phyloP scores from a whole-genome alignment of 2,888 invertebrate genomes.

The Zygaena filipendulae region DNA sequence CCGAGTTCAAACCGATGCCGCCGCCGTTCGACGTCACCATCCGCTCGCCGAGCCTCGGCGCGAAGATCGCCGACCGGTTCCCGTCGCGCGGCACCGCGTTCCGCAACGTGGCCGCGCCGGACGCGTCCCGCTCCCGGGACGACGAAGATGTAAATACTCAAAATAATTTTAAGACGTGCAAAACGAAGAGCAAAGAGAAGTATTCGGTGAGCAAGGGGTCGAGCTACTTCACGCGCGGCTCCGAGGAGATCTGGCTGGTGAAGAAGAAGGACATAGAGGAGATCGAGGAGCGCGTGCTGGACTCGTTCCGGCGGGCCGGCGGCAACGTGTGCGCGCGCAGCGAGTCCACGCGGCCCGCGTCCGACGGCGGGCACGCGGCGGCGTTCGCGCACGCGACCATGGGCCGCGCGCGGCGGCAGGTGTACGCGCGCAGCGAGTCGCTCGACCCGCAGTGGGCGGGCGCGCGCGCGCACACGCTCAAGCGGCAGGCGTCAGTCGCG shows the following conservation, averaged over 20 bases:
- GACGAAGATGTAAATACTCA: slow-evolving; percentile 42
- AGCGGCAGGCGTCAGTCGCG: slow-evolving; percentile 53
- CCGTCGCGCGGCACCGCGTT: slow-evolving; percentile 60
- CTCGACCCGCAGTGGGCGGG: slow-evolving; percentile 47
- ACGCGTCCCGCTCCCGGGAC: slow-evolving; percentile 26
- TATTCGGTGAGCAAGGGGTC: slow-evolving; percentile 55
- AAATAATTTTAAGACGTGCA: slow-evolving; percentile 45
- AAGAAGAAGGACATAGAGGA: slow-evolving; percentile 63
- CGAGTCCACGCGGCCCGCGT: slow-evolving; percentile 34
- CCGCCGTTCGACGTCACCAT: slow-evolving; percentile 51
- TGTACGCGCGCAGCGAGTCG: slow-evolving; percentile 53
- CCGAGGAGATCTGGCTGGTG: slow-evolving; percentile 62
- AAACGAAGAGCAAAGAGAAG: slow-evolving; percentile 46
- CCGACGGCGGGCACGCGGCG: slow-evolving; percentile 35
- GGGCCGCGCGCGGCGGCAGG: slow-evolving; percentile 34
- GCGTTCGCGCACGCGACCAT: slow-evolving; percentile 38
- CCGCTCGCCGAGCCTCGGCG: slow-evolving; percentile 52
- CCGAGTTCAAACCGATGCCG: slow-evolving; percentile 53
- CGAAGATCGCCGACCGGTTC: slow-evolving; percentile 50
- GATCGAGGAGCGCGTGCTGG: slow-evolving; percentile 55
- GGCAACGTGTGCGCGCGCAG: slow-evolving; percentile 35
- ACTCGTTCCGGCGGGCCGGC: slow-evolving; percentile 51
- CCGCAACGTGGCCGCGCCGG: slow-evolving; percentile 51
- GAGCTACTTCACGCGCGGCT: slow-evolving; percentile 56
- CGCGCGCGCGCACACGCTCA: slow-evolving; percentile 44